Conservation (phyloP, 1,140 invertebrate species). For the Colletes gigas region DNA sequence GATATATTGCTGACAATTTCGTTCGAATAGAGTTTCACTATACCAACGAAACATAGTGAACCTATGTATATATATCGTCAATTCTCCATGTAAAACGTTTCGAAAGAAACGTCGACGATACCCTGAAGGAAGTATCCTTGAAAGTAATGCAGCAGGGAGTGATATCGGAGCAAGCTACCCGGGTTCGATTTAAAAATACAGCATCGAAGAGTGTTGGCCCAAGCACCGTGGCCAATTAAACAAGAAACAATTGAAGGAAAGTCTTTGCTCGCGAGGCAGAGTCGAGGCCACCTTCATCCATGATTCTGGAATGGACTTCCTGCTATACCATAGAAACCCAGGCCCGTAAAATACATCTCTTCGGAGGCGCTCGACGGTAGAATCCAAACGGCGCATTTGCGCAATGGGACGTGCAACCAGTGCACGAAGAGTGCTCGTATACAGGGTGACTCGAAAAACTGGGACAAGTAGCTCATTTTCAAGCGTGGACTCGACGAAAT, state of each 20-base stretch:
- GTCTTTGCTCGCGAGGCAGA: not conserved
- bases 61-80: not conserved
- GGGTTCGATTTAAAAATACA: constrained; percentile 6
- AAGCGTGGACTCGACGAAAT: no score
- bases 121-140: no score
- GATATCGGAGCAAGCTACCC: not conserved
- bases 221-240: constrained; percentile 43
- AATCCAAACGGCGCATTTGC: constrained; percentile 76
- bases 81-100: not conserved
- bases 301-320: constrained; percentile 55
- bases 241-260: constrained; percentile 37
- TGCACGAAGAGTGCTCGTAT: constrained; percentile 36
- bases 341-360: constrained; percentile 71
- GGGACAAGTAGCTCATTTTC: no score
- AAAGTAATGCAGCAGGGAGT: not conserved
- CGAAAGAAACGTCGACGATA: no score
- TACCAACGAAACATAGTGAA: no score
- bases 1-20: no score
- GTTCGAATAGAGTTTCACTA: no score
- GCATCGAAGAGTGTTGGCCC: not conserved
- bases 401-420: constrained; percentile 74
- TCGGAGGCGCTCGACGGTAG: constrained; percentile 58
- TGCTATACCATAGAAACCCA: constrained; percentile 41
- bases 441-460: not conserved
- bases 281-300: constrained; percentile 35